Evolutionary conservation across 2,888 invertebrate species (phyloP).

Genomic region (Allophyes oxyacanthae): DNA sequence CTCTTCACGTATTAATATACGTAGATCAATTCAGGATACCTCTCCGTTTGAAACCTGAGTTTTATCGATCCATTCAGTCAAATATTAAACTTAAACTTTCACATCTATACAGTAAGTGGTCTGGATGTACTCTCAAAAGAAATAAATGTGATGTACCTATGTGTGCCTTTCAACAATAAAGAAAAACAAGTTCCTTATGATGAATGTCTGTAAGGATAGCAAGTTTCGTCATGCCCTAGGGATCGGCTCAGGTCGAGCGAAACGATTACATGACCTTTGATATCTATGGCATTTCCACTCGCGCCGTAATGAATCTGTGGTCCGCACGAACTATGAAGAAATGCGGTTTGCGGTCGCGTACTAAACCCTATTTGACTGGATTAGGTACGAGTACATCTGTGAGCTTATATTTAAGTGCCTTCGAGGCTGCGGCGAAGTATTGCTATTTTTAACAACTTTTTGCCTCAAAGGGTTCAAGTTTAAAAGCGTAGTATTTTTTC

Average conservation of each 20-base stretch:
- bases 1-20: too few species aligned
- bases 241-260: slow-evolving; percentile 59
- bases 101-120: neutral
- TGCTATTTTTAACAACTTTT: slow-evolving; percentile 19
- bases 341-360: slow-evolving; percentile 63
- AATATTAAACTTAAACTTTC: neutral
- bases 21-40: too few species aligned
- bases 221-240: slow-evolving; percentile 55
- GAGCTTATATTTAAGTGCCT: slow-evolving; percentile 35
- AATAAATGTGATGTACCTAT: neutral
- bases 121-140: too few species aligned
- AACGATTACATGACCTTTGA: slow-evolving; percentile 65
- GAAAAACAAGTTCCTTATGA: slow-evolving; percentile 37
- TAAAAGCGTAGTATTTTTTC: slow-evolving; percentile 13
- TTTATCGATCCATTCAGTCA: neutral
- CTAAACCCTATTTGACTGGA: slow-evolving; percentile 62
- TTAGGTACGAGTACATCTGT: slow-evolving; percentile 34
- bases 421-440: slow-evolving; percentile 11
- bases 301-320: slow-evolving; percentile 65
- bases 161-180: slow-evolving; percentile 43
- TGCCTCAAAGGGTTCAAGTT: slow-evolving; percentile 17
- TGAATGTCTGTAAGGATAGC: slow-evolving; percentile 50
- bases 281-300: slow-evolving; percentile 61
- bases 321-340: slow-evolving; percentile 63
- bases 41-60: too few species aligned